Evolutionary conservation across 2,113 vertebrate species (phyloP).

Genomic region (Chionomys nivalis): DNA sequence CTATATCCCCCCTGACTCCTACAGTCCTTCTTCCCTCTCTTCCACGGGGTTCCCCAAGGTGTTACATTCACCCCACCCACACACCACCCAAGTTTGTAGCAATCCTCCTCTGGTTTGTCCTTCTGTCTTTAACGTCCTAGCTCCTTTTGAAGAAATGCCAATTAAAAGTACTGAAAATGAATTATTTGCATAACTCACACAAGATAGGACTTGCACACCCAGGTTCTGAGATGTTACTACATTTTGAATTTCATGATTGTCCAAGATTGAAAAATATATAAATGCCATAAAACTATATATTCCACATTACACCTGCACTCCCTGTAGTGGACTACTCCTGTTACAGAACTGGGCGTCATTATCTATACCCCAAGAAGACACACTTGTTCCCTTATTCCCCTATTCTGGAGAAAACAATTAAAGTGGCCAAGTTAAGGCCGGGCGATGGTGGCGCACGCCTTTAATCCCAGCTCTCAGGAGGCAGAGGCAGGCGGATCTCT

Average conservation of each 20-base stretch:
- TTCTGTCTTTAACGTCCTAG: background rate
- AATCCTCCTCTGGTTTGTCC: background rate
- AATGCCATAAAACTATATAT: background rate
- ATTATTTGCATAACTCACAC: background rate
- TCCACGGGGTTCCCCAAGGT: background rate
- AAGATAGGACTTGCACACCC: background rate
- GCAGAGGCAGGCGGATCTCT: no score
- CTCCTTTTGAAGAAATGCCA: background rate
- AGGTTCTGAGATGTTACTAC: background rate
- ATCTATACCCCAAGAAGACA: background rate
- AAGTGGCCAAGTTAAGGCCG: background rate
- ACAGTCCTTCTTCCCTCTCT: background rate
- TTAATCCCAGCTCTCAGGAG: no score
- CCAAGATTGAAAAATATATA: background rate
- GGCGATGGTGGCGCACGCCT: no score
- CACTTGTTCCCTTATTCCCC: background rate
- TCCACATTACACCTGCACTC: background rate
- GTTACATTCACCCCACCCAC: background rate
- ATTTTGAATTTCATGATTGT: constrained; percentile 18
- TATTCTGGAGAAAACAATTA: background rate
- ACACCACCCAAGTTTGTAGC: background rate
- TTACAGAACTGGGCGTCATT: background rate
- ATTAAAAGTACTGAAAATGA: constrained; percentile 40
- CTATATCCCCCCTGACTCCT: background rate
- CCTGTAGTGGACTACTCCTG: background rate